phyloP scores from a whole-genome alignment of 1,140 invertebrate species.

The Nixonia krombeini region DNA sequence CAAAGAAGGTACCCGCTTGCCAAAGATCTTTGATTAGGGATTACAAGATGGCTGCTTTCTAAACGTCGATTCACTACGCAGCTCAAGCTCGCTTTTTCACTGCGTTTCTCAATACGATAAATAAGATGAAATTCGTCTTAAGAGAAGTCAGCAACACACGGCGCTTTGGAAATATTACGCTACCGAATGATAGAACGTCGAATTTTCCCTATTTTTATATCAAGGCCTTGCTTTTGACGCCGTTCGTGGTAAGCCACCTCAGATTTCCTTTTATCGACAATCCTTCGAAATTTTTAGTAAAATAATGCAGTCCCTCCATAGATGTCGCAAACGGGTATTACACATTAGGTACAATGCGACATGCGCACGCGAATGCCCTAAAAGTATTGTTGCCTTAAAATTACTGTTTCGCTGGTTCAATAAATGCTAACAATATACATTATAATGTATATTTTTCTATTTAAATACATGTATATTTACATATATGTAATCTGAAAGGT shows the following conservation, averaged over 20 bases:
- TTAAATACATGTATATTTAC: too few species aligned
- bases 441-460: too few species aligned
- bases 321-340: slow-evolving; percentile 35
- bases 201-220: slow-evolving; percentile 17
- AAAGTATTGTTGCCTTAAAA: too few species aligned
- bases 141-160: background rate
- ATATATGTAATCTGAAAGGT: too few species aligned
- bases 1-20: slow-evolving; percentile 72
- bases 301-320: slow-evolving; percentile 19
- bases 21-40: slow-evolving; percentile 74
- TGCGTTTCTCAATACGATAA: slow-evolving; percentile 11
- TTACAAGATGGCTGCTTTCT: slow-evolving; percentile 73
- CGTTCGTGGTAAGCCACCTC: slow-evolving; percentile 33
- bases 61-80: slow-evolving; percentile 70
- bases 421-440: too few species aligned
- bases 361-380: too few species aligned
- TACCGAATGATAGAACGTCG: background rate
- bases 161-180: slow-evolving; percentile 1
- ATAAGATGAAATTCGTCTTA: too few species aligned
- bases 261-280: slow-evolving; percentile 65
- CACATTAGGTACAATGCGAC: too few species aligned
- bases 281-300: slow-evolving; percentile 40
- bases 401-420: too few species aligned
- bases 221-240: slow-evolving; percentile 33
- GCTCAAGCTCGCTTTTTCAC: slow-evolving; percentile 50